Conservation (phyloP, 2,888 invertebrate genomes). For the Chironomus riparius region DNA sequence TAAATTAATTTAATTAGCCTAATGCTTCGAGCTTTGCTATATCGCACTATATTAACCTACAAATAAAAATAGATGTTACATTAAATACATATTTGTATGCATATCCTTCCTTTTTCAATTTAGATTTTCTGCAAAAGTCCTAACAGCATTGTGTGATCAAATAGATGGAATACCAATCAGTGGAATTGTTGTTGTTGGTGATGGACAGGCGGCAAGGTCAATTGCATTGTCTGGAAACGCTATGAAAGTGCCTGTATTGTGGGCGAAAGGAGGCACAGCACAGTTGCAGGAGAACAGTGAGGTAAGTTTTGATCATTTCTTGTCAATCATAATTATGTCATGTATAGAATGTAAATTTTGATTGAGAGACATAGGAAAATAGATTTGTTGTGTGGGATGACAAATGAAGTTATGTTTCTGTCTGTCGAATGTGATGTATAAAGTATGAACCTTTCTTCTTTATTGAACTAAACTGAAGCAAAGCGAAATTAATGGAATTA, state of each 20-base stretch:
- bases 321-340: neutral
- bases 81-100: neutral
- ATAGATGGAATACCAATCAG: constrained; percentile 33
- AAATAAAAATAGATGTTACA: too few species aligned
- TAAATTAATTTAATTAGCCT: neutral
- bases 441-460: too few species aligned
- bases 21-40: too few species aligned
- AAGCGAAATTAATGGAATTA: too few species aligned
- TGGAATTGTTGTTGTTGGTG: constrained; percentile 34
- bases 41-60: too few species aligned
- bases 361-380: neutral
- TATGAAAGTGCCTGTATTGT: constrained; percentile 34
- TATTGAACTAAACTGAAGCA: too few species aligned
- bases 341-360: neutral
- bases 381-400: neutral
- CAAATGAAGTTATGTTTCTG: too few species aligned
- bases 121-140: constrained; percentile 33
- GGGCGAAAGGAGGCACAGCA: constrained; percentile 34
- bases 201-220: constrained; percentile 34
- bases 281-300: constrained; percentile 33
- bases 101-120: neutral
- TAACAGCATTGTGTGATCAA: constrained; percentile 33
- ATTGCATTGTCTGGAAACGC: constrained; percentile 33
- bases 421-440: too few species aligned
- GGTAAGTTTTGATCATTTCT: constrained; percentile 29